Conservation (phyloP, 2,888 invertebrate genomes). For the Unio delphinus region DNA sequence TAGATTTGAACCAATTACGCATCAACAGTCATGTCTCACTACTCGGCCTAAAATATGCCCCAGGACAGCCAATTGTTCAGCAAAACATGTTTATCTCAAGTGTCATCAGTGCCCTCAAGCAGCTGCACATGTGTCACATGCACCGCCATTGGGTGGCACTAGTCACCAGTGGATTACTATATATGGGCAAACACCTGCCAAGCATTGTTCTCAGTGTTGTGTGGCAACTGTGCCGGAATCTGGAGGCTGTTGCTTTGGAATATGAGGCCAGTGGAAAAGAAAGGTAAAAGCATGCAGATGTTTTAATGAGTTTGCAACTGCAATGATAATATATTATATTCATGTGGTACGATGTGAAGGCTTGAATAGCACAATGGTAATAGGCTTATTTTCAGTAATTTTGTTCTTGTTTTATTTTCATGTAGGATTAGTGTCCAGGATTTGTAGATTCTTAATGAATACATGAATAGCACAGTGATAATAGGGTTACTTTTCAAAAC, state of each 20-base stretch:
- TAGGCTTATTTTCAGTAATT: no score
- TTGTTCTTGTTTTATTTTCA: no score
- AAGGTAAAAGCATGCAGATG: constrained; percentile 20
- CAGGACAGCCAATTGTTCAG: constrained; percentile 73
- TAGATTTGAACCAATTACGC: constrained; percentile 56
- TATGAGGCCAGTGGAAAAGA: constrained; percentile 48
- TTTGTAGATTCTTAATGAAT: no score
- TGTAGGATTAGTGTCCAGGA: no score
- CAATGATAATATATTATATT: no score
- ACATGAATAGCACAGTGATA: no score
- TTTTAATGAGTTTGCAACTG: no score
- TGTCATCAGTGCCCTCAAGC: constrained; percentile 82
- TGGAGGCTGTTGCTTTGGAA: constrained; percentile 77
- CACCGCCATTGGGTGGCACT: constrained; percentile 89
- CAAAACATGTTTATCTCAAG: constrained; percentile 88
- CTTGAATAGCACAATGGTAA: no score
- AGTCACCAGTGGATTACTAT: constrained; percentile 85
- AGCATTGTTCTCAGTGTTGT: constrained; percentile 84
- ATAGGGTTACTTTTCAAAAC: no score
- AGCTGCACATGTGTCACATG: constrained; percentile 80
- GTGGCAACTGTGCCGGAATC: constrained; percentile 84
- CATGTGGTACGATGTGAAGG: no score
- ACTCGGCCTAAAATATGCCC: constrained; percentile 54
- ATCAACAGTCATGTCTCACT: constrained; percentile 61
- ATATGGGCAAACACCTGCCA: constrained; percentile 82